phyloP scores from a whole-genome alignment of 1,140 invertebrate species.

The Heliothis subflexa region DNA sequence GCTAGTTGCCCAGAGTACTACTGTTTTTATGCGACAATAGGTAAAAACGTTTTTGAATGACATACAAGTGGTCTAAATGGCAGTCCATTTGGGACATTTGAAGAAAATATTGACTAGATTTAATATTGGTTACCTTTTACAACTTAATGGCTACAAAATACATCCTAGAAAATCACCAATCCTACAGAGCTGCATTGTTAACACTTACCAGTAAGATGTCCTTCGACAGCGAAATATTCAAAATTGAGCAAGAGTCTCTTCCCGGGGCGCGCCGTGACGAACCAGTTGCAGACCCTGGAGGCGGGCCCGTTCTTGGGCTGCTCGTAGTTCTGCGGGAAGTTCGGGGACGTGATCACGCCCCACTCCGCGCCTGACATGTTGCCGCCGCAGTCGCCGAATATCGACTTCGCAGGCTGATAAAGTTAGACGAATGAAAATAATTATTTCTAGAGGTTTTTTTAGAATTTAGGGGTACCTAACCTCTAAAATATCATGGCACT shows the following conservation, averaged over 20 bases:
- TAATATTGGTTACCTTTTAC: too few relatives aligned
- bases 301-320: constrained; percentile 91
- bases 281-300: constrained; percentile 96
- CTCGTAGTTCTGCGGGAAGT: constrained; percentile 95
- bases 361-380: constrained; percentile 94
- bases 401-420: constrained; percentile 91
- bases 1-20: too few relatives aligned
- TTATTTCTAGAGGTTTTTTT: not conserved
- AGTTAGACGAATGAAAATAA: not conserved
- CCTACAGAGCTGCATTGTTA: not conserved
- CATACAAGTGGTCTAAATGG: too few relatives aligned
- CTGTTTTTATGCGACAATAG: too few relatives aligned
- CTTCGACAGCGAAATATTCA: constrained; percentile 95
- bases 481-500: not conserved
- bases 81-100: too few relatives aligned
- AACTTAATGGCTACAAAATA: too few relatives aligned
- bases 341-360: constrained; percentile 95
- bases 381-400: constrained; percentile 96
- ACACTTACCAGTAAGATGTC: constrained; percentile 91
- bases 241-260: constrained; percentile 95
- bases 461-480: too few relatives aligned
- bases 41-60: too few relatives aligned
- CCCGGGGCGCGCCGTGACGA: constrained; percentile 92
- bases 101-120: too few relatives aligned
- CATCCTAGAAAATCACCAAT: too few relatives aligned